These are phyloP conservation scores for Augiades crinisus DNA, from an alignment of 2,888 invertebrate species.

Conservation along the genomic window DNA sequence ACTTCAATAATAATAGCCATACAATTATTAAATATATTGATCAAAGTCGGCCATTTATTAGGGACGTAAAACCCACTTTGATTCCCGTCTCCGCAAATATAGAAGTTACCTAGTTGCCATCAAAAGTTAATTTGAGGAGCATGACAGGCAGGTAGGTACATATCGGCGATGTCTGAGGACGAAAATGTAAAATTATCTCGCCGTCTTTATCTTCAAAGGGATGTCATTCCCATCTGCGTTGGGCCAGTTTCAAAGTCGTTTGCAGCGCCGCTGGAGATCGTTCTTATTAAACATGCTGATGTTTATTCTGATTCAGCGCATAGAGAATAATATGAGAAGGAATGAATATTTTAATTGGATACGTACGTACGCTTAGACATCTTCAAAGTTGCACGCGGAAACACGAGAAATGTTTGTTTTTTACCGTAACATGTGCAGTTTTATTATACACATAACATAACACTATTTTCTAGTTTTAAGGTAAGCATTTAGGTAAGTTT, in stretches of 20 bases:
- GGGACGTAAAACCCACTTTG: neutral
- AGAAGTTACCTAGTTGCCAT: slow-evolving; percentile 54
- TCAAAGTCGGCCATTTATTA: slow-evolving; percentile 9
- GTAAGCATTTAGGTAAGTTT: no score
- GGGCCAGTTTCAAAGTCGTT: slow-evolving; percentile 74
- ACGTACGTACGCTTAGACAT: slow-evolving; percentile 17
- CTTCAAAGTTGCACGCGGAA: slow-evolving; percentile 6
- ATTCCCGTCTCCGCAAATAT: slow-evolving; percentile 8
- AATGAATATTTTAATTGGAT: slow-evolving; percentile 51
- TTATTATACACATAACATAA: no score
- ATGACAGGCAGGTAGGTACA: slow-evolving; percentile 66
- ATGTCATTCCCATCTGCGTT: slow-evolving; percentile 73
- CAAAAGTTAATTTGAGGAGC: slow-evolving; percentile 70
- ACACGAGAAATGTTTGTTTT: slow-evolving; percentile 1
- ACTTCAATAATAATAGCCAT: neutral
- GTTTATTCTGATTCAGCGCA: slow-evolving; percentile 55
- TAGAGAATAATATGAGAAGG: slow-evolving; percentile 46
- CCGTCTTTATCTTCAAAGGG: slow-evolving; percentile 80
- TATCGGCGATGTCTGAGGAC: slow-evolving; percentile 62
- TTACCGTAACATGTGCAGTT: neutral
- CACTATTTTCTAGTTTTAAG: no score
- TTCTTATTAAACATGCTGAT: slow-evolving; percentile 63
- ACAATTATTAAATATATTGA: neutral
- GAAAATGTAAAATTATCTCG: slow-evolving; percentile 79
- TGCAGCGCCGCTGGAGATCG: slow-evolving; percentile 62